Evolutionary conservation across 2,797 vertebrate genomes (phyloP).

Genomic region (Sylvilagus floridanus): DNA sequence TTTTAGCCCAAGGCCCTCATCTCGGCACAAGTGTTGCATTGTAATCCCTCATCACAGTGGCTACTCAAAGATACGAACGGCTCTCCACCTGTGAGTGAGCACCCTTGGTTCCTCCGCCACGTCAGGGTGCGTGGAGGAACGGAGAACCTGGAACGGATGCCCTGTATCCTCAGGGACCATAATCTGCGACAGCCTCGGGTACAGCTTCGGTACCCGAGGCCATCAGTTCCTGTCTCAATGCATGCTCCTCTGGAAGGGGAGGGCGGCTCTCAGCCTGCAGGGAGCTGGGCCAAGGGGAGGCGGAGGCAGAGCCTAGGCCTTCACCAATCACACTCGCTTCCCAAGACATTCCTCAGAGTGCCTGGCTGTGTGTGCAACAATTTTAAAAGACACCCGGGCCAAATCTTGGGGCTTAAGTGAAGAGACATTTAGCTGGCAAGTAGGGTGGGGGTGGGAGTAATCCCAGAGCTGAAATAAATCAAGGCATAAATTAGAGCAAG

Average conservation of each 20-base stretch:
- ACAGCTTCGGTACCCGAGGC: background rate
- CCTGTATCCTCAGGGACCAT: background rate
- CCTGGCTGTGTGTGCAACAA: background rate
- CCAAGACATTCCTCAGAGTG: background rate
- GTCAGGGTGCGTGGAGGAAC: too few species aligned
- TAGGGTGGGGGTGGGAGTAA: background rate
- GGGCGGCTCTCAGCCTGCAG: background rate
- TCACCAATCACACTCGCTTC: background rate
- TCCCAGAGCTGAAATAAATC: constrained; percentile 8
- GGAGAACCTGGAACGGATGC: accelerated
- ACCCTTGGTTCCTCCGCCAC: background rate
- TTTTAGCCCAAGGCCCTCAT: background rate
- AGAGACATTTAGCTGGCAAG: constrained; percentile 46
- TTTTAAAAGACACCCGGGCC: background rate
- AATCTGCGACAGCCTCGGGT: background rate
- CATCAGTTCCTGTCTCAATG: background rate
- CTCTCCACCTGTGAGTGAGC: too few species aligned
- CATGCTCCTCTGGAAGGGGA: background rate
- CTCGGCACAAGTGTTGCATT: background rate
- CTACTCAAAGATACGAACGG: background rate
- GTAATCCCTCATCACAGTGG: background rate
- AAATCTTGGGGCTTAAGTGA: constrained; percentile 23
- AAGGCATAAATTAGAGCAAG: background rate
- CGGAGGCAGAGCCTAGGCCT: background rate
- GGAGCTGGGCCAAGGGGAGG: background rate